Conservation (phyloP, 2,113 vertebrate species). For the Prinia subflava region DNA sequence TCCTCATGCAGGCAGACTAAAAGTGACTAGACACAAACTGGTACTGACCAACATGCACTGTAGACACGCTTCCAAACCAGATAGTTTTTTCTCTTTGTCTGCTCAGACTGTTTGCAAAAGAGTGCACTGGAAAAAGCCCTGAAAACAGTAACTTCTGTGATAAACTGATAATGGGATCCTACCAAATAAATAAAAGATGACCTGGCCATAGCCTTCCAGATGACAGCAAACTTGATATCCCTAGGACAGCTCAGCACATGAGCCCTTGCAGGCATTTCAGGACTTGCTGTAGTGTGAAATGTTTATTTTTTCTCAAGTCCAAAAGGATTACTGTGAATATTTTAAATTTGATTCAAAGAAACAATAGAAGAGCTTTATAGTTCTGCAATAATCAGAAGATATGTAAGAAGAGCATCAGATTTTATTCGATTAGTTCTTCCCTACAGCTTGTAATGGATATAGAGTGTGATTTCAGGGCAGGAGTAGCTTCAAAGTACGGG, state of each 20-base stretch:
- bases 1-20: neutral
- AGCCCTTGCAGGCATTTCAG: neutral
- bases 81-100: neutral
- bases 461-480: conserved; percentile 28
- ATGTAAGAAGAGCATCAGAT: neutral
- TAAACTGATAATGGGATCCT: neutral
- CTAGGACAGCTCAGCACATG: neutral
- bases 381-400: conserved; percentile 1
- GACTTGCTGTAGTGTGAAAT: neutral
- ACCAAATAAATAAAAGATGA: neutral
- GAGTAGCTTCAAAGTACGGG: conserved; percentile 17
- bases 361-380: neutral
- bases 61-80: neutral
- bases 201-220: neutral
- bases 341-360: conserved; percentile 16
- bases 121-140: neutral
- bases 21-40: neutral
- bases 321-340: conserved; percentile 3
- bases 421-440: conserved; percentile 25
- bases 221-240: neutral
- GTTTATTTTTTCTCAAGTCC: conserved; percentile 8
- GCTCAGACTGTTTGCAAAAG: neutral
- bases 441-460: conserved; percentile 24
- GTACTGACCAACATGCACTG: neutral
- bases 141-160: neutral